Base-by-base conservation (phyloP, 1,140 invertebrate genomes). In the Zaprionus capensis region DNA sequence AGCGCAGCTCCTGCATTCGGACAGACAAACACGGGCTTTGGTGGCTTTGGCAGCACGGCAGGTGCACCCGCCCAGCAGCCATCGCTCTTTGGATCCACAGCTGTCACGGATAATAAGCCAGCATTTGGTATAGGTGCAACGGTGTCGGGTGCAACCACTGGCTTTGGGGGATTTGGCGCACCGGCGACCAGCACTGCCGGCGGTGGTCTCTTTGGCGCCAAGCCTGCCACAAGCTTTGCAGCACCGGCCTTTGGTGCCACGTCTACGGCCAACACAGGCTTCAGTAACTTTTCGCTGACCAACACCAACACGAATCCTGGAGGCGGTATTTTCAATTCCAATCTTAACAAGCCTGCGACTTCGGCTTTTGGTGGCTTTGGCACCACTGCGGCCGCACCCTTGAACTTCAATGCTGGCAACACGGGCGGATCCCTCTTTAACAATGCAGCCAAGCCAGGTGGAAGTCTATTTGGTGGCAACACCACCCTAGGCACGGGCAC, bases 41-140 rank as follows among this genome's bases (percentile, higher is more conserved):
- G 93, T 0, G 78, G 82, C 0, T 93, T 93, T 57, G 92, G 92
- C 2, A 59, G 78, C 9, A 72, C 79, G 75, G 93, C 87, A 0
- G 82, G 75, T 1, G 46, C 70, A 5, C 36, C 68, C 1, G 66
- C 92, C 15, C 93, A 94, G 5, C 92, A 93, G 38, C 83, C 93
- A 15, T 92, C 84, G 49, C 80, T 94, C 4, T 91, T 93, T 58
- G 93, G 93, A 12, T 82, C 93, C 2, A 82, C 93, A 26, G 66
- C 67, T 14, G 93, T 93, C 2, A 95, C 96, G 83, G 95, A 95
- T 74, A 92, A 94, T 14, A 93, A 94, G 2, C 78, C 94, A 0
- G 82, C 93, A 7, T 95, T 95, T 84, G 93, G 93, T 7, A 53
- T 93, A 11, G 91, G 91, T 7, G 76, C 92, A 1, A 92, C 93